Conservation (phyloP, 2,888 invertebrate genomes). For the Caenorhabditis sulstoni region DNA sequence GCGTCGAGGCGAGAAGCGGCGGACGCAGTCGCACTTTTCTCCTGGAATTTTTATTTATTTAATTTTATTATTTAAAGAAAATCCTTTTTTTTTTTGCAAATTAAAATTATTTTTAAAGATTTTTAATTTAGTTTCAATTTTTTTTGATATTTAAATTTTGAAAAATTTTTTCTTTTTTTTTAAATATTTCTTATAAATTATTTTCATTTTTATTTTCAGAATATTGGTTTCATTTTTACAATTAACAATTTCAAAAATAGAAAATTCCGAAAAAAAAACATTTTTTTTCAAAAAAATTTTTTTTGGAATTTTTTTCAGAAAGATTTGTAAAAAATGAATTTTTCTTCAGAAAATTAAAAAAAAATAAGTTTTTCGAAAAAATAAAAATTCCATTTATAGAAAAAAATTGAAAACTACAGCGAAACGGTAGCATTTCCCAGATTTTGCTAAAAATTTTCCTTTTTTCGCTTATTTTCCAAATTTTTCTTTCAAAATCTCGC, state of each 20-base stretch:
- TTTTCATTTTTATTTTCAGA: neutral
- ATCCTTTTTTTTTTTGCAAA: neutral
- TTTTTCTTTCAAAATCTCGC: neutral
- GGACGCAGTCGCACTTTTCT: slow-evolving; percentile 13
- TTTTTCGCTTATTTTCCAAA: neutral
- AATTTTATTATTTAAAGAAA: neutral
- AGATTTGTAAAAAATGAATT: no score
- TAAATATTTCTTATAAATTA: neutral
- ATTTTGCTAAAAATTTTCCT: neutral
- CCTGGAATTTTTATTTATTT: slow-evolving; percentile 1
- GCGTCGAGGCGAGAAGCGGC: slow-evolving; percentile 43
- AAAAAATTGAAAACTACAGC: no score
- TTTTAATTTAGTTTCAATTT: neutral
- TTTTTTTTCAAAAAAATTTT: no score
- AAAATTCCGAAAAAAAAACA: no score
- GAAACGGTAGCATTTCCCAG: no score
- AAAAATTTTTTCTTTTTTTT: neutral
- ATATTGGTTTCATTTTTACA: no score
- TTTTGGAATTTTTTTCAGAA: no score
- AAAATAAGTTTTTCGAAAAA: no score
- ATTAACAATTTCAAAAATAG: neutral
- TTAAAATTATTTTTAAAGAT: neutral
- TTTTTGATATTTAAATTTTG: neutral
- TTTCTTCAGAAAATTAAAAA: no score
- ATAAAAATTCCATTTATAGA: no score